phyloP scores from a whole-genome alignment of 1,140 invertebrate genomes.

The Atta texana region DNA sequence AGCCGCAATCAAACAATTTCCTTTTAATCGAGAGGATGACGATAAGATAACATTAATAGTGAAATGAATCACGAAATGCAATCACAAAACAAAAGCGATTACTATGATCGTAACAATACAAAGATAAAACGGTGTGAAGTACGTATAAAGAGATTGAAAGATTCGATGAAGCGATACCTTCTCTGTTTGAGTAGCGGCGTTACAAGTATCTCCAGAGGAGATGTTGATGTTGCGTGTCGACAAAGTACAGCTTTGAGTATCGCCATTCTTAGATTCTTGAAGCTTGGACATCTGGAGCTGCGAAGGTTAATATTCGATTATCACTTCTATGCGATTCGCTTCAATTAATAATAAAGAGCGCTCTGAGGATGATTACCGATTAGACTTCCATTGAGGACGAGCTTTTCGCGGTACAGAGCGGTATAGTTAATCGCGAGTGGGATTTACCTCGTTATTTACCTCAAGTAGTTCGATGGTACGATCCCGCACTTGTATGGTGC shows the following conservation, averaged over 20 bases:
- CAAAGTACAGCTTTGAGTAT: slow-evolving; percentile 73
- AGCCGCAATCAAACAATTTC: slow-evolving; percentile 52
- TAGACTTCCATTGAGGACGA: neutral
- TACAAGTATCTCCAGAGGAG: slow-evolving; percentile 83
- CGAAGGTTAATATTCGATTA: slow-evolving; percentile 53
- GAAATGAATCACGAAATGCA: slow-evolving; percentile 7
- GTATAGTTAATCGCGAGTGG: slow-evolving; percentile 14
- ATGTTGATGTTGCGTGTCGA: slow-evolving; percentile 68
- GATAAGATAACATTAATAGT: slow-evolving; percentile 54
- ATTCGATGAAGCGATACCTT: slow-evolving; percentile 85
- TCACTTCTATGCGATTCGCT: neutral
- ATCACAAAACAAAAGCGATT: neutral
- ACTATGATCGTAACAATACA: neutral
- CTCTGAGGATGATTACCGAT: slow-evolving; percentile 2
- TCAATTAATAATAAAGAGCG: neutral
- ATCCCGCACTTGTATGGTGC: slow-evolving; percentile 89
- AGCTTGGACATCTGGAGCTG: slow-evolving; percentile 83
- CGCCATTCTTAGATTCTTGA: slow-evolving; percentile 78
- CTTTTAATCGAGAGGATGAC: slow-evolving; percentile 12
- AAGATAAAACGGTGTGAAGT: neutral
- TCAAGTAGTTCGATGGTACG: slow-evolving; percentile 89
- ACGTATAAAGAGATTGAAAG: neutral
- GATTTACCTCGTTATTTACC: slow-evolving; percentile 84
- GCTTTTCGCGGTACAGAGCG: slow-evolving; percentile 36
- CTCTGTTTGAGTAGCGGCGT: slow-evolving; percentile 92